Evolutionary conservation across 1,140 invertebrate genomes (phyloP).

Genomic region (Pseudomyrmex cubaensis): DNA sequence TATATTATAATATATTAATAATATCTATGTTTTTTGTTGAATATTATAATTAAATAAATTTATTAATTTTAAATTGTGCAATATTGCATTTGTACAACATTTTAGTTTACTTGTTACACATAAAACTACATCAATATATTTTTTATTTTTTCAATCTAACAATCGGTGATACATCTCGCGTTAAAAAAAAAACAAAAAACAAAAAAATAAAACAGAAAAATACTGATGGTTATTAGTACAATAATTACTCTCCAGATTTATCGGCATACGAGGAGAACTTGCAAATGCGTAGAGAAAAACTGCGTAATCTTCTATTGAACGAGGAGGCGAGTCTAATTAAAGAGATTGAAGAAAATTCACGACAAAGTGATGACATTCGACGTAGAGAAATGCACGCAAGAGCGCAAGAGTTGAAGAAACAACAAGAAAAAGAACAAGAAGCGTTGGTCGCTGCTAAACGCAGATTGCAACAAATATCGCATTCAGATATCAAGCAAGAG

Average conservation of each 20-base stretch:
- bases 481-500: slow-evolving; percentile 66
- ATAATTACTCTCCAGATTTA: slow-evolving; percentile 55
- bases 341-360: slow-evolving; percentile 68
- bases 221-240: slow-evolving; percentile 13
- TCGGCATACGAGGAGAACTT: slow-evolving; percentile 66
- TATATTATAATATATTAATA: too few species aligned
- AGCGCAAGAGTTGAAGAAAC: slow-evolving; percentile 61
- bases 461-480: slow-evolving; percentile 71
- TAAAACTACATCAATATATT: not conserved
- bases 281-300: slow-evolving; percentile 63
- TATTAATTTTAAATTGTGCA: too few species aligned
- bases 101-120: not conserved
- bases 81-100: not conserved
- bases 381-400: slow-evolving; percentile 62
- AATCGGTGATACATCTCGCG: not conserved
- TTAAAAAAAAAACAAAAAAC: not conserved
- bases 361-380: slow-evolving; percentile 47
- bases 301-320: slow-evolving; percentile 62
- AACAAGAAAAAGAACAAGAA: slow-evolving; percentile 67
- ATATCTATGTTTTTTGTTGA: too few species aligned
- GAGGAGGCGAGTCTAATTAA: slow-evolving; percentile 65
- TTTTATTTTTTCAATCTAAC: not conserved
- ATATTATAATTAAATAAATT: too few species aligned
- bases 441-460: slow-evolving; percentile 73
- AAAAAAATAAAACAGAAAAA: slow-evolving; percentile 3